These are phyloP conservation scores for Nothocercus julius DNA, from an alignment of 2,113 vertebrate species.

Conservation along the genomic window DNA sequence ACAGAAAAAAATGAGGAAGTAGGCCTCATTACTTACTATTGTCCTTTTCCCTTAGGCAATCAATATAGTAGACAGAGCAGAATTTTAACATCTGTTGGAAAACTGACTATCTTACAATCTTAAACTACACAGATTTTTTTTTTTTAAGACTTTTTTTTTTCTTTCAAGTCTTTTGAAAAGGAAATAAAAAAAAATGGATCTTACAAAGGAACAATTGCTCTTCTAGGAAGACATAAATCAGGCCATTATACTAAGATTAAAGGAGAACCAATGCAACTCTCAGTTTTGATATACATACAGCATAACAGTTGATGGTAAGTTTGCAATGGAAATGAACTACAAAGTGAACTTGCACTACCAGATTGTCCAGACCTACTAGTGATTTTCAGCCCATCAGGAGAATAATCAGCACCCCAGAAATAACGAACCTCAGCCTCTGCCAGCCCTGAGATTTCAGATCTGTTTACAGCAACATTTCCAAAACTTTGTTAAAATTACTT, in stretches of 20 bases:
- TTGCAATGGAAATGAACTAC: not conserved
- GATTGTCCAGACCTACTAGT: not conserved
- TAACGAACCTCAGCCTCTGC: not conserved
- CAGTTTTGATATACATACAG: not conserved
- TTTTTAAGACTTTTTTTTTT: not conserved
- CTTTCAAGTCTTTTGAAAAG: not conserved
- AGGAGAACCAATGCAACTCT: not conserved
- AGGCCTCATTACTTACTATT: not conserved
- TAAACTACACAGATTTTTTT: not conserved
- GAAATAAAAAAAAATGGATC: not conserved
- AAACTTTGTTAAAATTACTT: slow-evolving; percentile 14
- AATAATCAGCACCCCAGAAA: not conserved
- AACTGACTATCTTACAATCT: not conserved
- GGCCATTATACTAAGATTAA: not conserved
- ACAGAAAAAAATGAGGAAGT: not conserved
- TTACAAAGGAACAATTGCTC: not conserved
- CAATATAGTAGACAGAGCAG: not conserved
- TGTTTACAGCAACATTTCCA: not conserved
- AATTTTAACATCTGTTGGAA: not conserved
- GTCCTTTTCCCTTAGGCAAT: not conserved
- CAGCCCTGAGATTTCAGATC: not conserved
- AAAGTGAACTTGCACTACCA: not conserved
- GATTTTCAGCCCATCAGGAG: not conserved
- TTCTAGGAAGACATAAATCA: not conserved
- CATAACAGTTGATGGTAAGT: not conserved